Evolutionary conservation across 2,113 vertebrate genomes (phyloP).

Genomic region (Scytalopus superciliaris): DNA sequence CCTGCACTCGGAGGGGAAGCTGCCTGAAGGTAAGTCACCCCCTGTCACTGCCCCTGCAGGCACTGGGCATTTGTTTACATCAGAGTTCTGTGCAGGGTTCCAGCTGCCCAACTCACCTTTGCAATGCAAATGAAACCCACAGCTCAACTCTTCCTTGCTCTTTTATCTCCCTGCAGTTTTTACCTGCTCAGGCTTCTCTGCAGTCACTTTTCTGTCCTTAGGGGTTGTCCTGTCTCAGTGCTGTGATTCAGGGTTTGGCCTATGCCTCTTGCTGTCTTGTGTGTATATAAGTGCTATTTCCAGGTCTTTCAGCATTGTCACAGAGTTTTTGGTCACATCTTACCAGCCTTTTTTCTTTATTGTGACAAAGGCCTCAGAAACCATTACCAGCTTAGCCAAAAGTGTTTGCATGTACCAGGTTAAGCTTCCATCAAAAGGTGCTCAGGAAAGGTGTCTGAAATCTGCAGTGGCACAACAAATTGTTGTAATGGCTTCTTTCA

Average conservation of each 20-base stretch:
- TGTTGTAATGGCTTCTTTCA: neutral
- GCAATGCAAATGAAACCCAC: neutral
- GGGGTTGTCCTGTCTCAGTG: neutral
- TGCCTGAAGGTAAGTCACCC: slow-evolving; percentile 72
- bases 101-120: neutral
- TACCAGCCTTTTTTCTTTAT: neutral
- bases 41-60: neutral
- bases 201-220: neutral
- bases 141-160: neutral
- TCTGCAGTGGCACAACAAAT: neutral
- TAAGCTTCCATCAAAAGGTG: neutral
- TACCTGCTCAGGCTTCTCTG: neutral
- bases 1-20: slow-evolving; percentile 52
- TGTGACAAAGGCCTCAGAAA: neutral
- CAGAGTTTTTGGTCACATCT: neutral
- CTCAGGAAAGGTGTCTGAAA: neutral
- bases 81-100: neutral
- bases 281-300: neutral
- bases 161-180: neutral
- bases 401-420: neutral
- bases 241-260: neutral
- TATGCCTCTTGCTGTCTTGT: neutral
- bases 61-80: neutral
- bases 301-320: neutral
- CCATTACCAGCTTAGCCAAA: neutral